These are phyloP conservation scores for Pseudochirops corinnae DNA, from an alignment of 2,797 vertebrate species.

Conservation along the genomic window DNA sequence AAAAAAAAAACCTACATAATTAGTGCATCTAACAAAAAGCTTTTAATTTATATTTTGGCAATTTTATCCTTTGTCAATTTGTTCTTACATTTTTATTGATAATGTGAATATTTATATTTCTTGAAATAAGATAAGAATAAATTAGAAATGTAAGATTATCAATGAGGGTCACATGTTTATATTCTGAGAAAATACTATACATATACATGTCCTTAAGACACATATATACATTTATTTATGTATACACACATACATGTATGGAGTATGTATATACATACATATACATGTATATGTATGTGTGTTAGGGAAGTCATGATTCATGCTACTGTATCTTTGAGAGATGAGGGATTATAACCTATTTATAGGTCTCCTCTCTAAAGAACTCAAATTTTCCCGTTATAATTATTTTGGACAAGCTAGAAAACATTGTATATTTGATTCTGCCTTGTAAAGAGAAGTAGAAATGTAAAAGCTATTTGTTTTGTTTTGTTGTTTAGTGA, in stretches of 20 bases:
- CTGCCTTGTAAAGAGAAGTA: neutral
- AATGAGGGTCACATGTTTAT: neutral
- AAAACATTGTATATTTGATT: neutral
- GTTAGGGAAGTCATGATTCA: neutral
- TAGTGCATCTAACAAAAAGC: neutral
- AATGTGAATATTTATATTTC: constrained; percentile 16
- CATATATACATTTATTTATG: neutral
- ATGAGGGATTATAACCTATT: too few species aligned
- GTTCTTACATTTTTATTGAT: neutral
- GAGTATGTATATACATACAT: too few species aligned
- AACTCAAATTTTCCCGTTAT: neutral
- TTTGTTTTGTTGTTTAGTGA: too few species aligned
- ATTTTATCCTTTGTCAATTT: constrained; percentile 1
- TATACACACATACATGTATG: neutral
- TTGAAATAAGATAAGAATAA: neutral
- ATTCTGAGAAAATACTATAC: neutral
- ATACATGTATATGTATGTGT: too few species aligned
- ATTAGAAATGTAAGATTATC: neutral
- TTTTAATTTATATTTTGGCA: neutral
- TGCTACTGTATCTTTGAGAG: too few species aligned
- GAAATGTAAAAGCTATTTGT: neutral
- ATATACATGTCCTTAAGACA: neutral
- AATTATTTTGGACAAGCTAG: neutral
- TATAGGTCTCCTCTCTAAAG: neutral
- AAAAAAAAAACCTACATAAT: neutral